phyloP scores from a whole-genome alignment of 1,140 invertebrate genomes.

The Chlorops oryzae region DNA sequence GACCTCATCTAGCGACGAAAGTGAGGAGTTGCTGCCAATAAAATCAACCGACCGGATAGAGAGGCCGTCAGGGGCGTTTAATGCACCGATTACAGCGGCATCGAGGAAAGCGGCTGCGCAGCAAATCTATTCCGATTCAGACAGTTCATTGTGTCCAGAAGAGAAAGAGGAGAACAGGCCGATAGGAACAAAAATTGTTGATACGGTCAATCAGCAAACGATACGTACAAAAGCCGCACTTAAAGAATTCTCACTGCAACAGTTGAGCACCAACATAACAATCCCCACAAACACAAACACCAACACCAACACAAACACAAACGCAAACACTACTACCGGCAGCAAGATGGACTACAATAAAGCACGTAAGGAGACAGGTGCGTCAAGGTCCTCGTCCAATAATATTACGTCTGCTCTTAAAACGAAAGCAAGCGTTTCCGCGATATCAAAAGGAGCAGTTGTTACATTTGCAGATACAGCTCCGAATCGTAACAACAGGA shows the following conservation, averaged over 20 bases:
- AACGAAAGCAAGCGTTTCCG: no score
- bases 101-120: slow-evolving; percentile 34
- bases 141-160: slow-evolving; percentile 32
- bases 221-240: slow-evolving; percentile 74
- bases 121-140: slow-evolving; percentile 43
- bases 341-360: slow-evolving; percentile 18
- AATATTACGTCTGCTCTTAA: no score
- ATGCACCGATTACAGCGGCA: slow-evolving; percentile 67
- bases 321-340: slow-evolving; percentile 13
- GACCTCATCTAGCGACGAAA: slow-evolving; percentile 62
- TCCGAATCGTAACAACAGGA: neutral
- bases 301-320: slow-evolving; percentile 2
- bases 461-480: no score
- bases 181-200: slow-evolving; percentile 55
- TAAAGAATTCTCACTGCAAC: slow-evolving; percentile 62
- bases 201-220: slow-evolving; percentile 61
- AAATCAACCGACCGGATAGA: slow-evolving; percentile 13
- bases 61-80: slow-evolving; percentile 49
- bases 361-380: no score
- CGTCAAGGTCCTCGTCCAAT: no score
- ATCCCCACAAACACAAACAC: neutral
- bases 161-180: slow-evolving; percentile 42
- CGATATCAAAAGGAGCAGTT: no score
- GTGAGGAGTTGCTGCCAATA: slow-evolving; percentile 65
- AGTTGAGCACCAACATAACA: slow-evolving; percentile 7